phyloP scores from a whole-genome alignment of 2,888 invertebrate genomes.

The Morpho achilles region DNA sequence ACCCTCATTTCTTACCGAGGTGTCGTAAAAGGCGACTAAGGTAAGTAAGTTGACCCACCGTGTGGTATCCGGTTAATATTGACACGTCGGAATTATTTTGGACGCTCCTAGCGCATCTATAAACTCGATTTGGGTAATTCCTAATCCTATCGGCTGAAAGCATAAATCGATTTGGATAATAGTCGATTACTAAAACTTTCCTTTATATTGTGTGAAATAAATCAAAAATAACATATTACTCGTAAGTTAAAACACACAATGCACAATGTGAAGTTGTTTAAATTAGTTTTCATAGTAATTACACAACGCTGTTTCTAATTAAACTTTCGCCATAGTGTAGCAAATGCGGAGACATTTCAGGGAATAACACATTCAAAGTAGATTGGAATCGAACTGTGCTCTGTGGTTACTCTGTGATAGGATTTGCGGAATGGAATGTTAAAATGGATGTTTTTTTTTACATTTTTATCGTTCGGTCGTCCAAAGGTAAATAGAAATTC shows the following conservation, averaged over 20 bases:
- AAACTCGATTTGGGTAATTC: too few relatives aligned
- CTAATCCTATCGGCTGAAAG: too few relatives aligned
- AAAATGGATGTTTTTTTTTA: constrained; percentile 18
- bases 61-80: too few relatives aligned
- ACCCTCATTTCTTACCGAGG: too few relatives aligned
- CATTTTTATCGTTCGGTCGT: constrained; percentile 2
- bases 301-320: constrained; percentile 7
- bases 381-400: constrained; percentile 17
- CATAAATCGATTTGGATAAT: too few relatives aligned
- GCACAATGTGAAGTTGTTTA: neutral
- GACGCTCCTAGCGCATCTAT: too few relatives aligned
- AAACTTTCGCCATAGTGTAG: constrained; percentile 1
- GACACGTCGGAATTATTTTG: too few relatives aligned
- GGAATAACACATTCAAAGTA: constrained; percentile 17
- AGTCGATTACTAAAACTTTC: too few relatives aligned
- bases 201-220: too few relatives aligned
- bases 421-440: constrained; percentile 25
- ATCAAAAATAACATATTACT: too few relatives aligned
- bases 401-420: constrained; percentile 23
- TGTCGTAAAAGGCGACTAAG: too few relatives aligned
- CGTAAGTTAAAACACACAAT: constrained; percentile 4
- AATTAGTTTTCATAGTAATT: constrained; percentile 11
- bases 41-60: too few relatives aligned
- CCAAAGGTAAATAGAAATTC: neutral
- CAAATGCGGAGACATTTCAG: constrained; percentile 12